These are phyloP conservation scores for Macaca nemestrina DNA, from an alignment of 2,113 vertebrate genomes.

Conservation along the genomic window DNA sequence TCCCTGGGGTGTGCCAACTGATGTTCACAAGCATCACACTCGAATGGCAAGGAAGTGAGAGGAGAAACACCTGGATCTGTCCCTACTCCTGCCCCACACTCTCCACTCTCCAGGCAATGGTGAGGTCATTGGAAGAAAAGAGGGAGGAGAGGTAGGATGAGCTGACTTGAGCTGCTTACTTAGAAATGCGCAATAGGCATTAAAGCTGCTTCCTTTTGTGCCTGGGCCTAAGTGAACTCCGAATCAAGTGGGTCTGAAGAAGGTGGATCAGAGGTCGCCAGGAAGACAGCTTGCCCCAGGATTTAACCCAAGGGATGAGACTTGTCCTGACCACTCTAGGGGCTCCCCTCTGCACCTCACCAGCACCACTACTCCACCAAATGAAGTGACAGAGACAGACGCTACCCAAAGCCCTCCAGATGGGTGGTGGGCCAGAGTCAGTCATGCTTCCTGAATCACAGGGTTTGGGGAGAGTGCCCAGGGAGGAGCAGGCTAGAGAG, in stretches of 20 bases:
- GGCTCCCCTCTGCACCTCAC: neutral
- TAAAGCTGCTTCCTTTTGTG: neutral
- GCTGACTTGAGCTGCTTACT: neutral
- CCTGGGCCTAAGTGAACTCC: neutral
- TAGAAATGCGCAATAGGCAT: neutral
- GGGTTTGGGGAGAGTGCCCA: neutral
- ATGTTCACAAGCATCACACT: neutral
- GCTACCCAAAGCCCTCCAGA: neutral
- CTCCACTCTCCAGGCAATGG: neutral
- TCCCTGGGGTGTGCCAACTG: neutral
- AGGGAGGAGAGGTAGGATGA: neutral
- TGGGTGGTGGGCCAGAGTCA: neutral
- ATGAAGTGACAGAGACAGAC: neutral
- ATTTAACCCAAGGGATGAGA: neutral
- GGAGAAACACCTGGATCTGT: neutral
- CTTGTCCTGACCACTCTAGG: neutral
- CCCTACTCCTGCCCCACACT: neutral
- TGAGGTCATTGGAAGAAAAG: neutral
- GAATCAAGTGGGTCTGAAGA: neutral
- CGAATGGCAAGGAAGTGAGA: neutral
- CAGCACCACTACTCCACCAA: neutral
- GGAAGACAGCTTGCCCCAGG: neutral
- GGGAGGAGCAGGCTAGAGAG: neutral
- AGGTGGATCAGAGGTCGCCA: neutral
- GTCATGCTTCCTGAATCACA: neutral